Percentiles rank a stretch among this genome's conserved stretches.
phyloP scores from a whole-genome alignment of 2,888 invertebrate genomes.

The Mantis religiosa region DNA sequence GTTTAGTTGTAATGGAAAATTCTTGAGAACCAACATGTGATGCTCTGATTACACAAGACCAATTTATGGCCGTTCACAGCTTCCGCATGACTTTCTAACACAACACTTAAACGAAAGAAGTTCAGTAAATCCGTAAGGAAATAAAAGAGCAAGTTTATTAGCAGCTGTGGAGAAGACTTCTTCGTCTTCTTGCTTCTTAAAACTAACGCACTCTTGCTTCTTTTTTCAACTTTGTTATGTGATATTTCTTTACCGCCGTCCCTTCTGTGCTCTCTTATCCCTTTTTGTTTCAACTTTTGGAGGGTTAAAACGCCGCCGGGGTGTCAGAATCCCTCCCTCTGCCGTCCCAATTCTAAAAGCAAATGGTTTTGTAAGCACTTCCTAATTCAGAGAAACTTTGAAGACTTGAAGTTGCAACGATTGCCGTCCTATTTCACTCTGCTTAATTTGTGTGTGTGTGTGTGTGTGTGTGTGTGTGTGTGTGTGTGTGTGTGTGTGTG shows the following conservation, averaged over 20 bases:
- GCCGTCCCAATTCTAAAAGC: background rate
- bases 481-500: background rate
- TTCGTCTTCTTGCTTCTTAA: background rate
- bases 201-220: background rate
- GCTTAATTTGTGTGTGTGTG: background rate
- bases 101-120: background rate
- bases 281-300: background rate
- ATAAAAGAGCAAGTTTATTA: background rate
- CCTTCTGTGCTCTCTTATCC: background rate
- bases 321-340: background rate
- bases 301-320: background rate
- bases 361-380: conserved; percentile 8
- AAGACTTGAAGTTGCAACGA: background rate
- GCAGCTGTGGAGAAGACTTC: background rate
- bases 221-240: conserved; percentile 8
- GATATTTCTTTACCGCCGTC: background rate
- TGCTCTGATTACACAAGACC: no score
- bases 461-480: no score
- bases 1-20: no score
- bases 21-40: no score
- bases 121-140: background rate
- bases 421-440: background rate
- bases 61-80: background rate
- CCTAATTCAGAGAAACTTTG: background rate
- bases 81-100: background rate